Conservation (phyloP, 2,113 vertebrate species). For the Noctilio leporinus region DNA sequence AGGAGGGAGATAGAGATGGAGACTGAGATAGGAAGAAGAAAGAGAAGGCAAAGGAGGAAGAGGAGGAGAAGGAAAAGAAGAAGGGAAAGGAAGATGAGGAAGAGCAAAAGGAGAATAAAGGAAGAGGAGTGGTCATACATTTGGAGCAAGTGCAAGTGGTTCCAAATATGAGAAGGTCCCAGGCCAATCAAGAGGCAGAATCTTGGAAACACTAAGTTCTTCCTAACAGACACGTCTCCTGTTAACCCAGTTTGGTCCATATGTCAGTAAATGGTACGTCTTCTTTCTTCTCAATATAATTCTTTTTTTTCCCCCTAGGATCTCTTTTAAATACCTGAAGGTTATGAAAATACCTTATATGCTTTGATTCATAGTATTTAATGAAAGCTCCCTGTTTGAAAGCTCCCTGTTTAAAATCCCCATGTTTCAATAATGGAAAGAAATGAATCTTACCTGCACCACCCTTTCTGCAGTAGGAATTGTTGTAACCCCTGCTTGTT, state of each 20-base stretch:
- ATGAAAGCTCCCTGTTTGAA: background rate
- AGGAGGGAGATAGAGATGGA: background rate
- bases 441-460: background rate
- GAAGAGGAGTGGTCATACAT: background rate
- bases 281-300: background rate
- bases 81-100: background rate
- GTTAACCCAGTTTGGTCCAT: background rate
- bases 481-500: background rate
- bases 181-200: background rate
- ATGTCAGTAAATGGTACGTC: background rate
- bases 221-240: background rate
- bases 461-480: background rate
- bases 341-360: background rate
- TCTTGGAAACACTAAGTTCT: slow-evolving; percentile 4
- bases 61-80: background rate
- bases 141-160: background rate
- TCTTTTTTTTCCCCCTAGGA: background rate
- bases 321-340: slow-evolving; percentile 17
- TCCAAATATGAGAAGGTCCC: background rate
- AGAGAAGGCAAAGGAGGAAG: no score
- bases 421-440: background rate
- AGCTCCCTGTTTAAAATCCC: background rate
- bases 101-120: background rate
- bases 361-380: background rate
- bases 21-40: background rate